Conservation (phyloP, 2,888 invertebrate genomes). For the Spisula solida region DNA sequence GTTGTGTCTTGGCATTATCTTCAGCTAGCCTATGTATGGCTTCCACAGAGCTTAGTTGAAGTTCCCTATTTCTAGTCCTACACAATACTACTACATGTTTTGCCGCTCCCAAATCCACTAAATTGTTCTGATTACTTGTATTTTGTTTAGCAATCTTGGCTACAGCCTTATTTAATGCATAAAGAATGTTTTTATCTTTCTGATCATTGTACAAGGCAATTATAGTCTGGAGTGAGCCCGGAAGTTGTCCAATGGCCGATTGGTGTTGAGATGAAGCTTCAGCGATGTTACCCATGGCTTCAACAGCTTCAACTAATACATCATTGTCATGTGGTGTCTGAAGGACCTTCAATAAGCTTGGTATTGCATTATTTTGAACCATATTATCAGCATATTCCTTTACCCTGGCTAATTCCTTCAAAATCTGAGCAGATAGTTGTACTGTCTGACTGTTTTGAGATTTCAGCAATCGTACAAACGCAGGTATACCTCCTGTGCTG, state of each 20-base stretch:
- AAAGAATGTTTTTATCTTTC: constrained; percentile 79
- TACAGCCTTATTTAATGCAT: constrained; percentile 81
- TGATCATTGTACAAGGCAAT: constrained; percentile 81
- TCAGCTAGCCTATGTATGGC: constrained; percentile 84
- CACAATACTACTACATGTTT: constrained; percentile 82
- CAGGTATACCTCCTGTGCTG: constrained; percentile 80
- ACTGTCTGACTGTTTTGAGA: constrained; percentile 77
- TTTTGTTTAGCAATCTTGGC: constrained; percentile 79
- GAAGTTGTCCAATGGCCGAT: constrained; percentile 76
- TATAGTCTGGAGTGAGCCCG: constrained; percentile 87
- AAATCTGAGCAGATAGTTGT: constrained; percentile 80
- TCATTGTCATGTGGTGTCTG: constrained; percentile 81
- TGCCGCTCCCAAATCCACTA: constrained; percentile 83
- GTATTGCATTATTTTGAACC: constrained; percentile 82
- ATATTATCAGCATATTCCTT: constrained; percentile 81
- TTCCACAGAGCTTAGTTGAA: constrained; percentile 86
- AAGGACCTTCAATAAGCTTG: constrained; percentile 81
- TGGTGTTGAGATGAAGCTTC: constrained; percentile 78
- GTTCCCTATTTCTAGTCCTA: constrained; percentile 79
- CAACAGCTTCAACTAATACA: constrained; percentile 81
- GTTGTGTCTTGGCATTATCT: constrained; percentile 83
- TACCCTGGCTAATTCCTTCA: constrained; percentile 80
- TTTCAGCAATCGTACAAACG: constrained; percentile 82
- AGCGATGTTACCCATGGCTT: constrained; percentile 83
- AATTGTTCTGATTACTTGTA: constrained; percentile 81